phyloP scores from a whole-genome alignment of 2,797 vertebrate species.

The Craterocephalus amniculus region DNA sequence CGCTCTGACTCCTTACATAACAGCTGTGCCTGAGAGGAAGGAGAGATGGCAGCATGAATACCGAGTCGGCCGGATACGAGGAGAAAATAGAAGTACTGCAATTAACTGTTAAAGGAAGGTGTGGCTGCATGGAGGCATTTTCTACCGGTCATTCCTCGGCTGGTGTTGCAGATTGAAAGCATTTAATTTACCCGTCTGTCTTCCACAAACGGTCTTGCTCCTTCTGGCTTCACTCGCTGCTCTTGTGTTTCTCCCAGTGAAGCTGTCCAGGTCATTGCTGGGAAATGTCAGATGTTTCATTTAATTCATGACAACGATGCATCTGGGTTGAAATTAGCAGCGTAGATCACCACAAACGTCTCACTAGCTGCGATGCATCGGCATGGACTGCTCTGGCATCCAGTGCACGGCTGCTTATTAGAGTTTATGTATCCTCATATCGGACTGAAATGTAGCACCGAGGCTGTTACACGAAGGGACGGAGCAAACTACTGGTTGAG shows the following conservation, averaged over 20 bases:
- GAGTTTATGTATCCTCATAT: too few species aligned
- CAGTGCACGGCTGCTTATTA: too few species aligned
- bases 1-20: slow-evolving; percentile 68
- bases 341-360: too few species aligned
- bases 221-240: not conserved
- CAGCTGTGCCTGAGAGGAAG: slow-evolving; percentile 34
- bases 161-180: slow-evolving; percentile 9
- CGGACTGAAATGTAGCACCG: too few species aligned
- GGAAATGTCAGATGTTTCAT: slow-evolving; percentile 60
- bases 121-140: not conserved
- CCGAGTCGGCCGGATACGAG: slow-evolving; percentile 15
- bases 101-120: slow-evolving; percentile 4
- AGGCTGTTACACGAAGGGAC: too few species aligned
- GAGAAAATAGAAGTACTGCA: not conserved
- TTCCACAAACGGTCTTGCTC: not conserved
- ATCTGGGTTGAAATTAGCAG: slow-evolving; percentile 50
- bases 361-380: too few species aligned
- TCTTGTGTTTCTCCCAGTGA: slow-evolving; percentile 11
- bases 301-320: slow-evolving; percentile 59
- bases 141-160: not conserved
- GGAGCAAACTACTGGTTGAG: too few species aligned
- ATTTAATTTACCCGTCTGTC: not conserved
- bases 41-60: slow-evolving; percentile 36
- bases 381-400: too few species aligned
- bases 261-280: slow-evolving; percentile 20